These are phyloP conservation scores for Lacanobia oleracea DNA, from an alignment of 2,888 invertebrate species.

Conservation along the genomic window DNA sequence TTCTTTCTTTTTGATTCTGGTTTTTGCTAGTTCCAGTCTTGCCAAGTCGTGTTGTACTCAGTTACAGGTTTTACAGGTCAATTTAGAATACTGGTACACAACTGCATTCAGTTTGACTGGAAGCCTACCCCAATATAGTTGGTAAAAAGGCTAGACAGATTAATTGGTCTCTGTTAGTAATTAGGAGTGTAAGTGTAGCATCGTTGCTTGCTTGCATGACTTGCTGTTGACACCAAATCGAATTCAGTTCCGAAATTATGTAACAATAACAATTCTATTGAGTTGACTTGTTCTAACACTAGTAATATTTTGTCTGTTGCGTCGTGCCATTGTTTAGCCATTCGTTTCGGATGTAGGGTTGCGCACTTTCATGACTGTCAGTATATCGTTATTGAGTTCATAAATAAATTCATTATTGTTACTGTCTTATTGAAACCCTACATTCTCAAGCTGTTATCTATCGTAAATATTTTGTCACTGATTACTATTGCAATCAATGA, in stretches of 20 bases:
- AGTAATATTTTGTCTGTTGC: conserved; percentile 47
- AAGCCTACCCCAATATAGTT: too few relatives aligned
- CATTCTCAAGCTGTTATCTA: too few relatives aligned
- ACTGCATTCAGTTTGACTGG: too few relatives aligned
- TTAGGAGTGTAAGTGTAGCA: too few relatives aligned
- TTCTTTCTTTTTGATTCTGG: too few relatives aligned
- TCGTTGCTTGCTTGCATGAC: not conserved
- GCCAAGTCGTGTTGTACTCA: too few relatives aligned
- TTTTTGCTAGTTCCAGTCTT: too few relatives aligned
- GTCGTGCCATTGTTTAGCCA: conserved; percentile 50
- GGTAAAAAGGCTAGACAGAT: too few relatives aligned
- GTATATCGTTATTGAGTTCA: not conserved
- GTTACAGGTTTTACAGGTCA: too few relatives aligned
- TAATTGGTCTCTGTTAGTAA: too few relatives aligned
- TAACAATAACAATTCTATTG: conserved; percentile 36
- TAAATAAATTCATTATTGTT: not conserved
- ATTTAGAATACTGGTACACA: too few relatives aligned
- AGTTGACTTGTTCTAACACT: conserved; percentile 37
- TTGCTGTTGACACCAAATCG: conserved; percentile 16
- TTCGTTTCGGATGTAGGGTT: conserved; percentile 39
- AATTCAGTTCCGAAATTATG: conserved; percentile 37
- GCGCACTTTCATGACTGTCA: conserved; percentile 7
- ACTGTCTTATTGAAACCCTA: not conserved
- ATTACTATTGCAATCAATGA: not conserved
- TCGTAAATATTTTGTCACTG: not conserved